Base-by-base conservation (phyloP, 2,888 invertebrate species). In the Andrena haemorrhoa region DNA sequence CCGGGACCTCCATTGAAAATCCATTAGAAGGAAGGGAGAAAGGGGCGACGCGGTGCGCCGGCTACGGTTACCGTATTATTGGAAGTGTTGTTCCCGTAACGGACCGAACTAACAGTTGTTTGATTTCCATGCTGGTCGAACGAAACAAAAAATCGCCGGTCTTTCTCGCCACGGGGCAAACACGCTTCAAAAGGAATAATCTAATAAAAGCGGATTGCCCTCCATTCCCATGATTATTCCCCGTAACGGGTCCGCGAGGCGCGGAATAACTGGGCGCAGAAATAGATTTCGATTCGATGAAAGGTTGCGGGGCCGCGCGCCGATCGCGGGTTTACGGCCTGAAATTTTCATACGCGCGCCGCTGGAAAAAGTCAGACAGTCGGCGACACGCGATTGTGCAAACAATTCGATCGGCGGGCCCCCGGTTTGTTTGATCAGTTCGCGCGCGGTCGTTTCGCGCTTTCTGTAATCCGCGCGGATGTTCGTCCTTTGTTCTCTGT, bases 371-470 rank as follows among this genome's bases (percentile, higher is more conserved):
- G 26, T 31, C 16, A 58, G 33, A 63, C 76, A 64, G 31, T 49
- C 16, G 10, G 20, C 49, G 66, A 79, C 77, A 71, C 65, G 70
- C 75, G 31, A 77, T 53, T 68, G 81, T 81, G 69, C 69, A 83
- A 85, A 86, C 73, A 87, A 83, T 81, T 81, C 74, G 84, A 84
- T 85, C 79, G 84, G 74, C 70, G 73, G 80, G 66, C 70, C 75
- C 47, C 20, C 26, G 56, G 83, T 80, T 82, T 88, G 86, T 88
- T 88, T 85, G 86, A 75, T 85, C 82, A 85, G 83, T 88, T 83
- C 86, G 78, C 75, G 53, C 31, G 69, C 23, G 10, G 64, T 61
- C 72, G 76, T 80, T 75, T 80, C 80, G 70, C 82, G 83, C 76
- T 80, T 79, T 78, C 76, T 70, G 75, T 84, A 84, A 85, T 83